Base-by-base conservation (phyloP, 2,113 vertebrate genomes). In the Vicugna pacos region DNA sequence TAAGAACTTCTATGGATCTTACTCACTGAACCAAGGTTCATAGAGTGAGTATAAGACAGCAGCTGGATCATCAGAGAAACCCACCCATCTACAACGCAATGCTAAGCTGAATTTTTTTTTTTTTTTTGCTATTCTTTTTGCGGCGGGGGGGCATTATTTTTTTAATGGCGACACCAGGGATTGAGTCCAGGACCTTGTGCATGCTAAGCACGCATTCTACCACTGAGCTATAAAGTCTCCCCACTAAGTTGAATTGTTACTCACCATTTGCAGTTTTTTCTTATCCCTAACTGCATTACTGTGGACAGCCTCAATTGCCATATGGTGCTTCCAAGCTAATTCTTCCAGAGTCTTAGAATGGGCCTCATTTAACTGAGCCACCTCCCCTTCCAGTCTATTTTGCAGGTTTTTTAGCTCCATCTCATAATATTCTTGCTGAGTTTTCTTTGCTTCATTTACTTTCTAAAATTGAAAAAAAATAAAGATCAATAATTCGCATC, bases 331-430 rank as follows among this genome's bases (percentile, higher is more conserved):
- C 98, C 99, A 99, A 60, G 99, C 97, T 91, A 99, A 97, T 69
- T 99, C 99, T 97, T 99, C 99, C 97, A 99, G 98, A 8, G 99
- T 99, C 84, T 99, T 99, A n/a, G 99, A 98, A 98, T 99, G 99
- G 94, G 99, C 97, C 89, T 99, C 99, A 92, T 99, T 99, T 98
- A 99, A 98, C 91, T 99, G 99, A 73, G 98, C 97, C 82, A 99
- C 97, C 92, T 99, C 99, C 24, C 99, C 99, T 98, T 99, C 99
- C 83, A 99, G 98, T 56, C 98, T 99, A 73, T 98, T 98, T 56
- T 98, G 99, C 95, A 99, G 88, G 93, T 97, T 99, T 97, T 98
- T 98, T 95, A 99, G 98, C 93, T 99, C 99, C 98, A 99, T 99
- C 97, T 99, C 99, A 96, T 99, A 99, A 97, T 98, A 98, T 73